A percentile compares a stretch with the other conserved stretches of the same genome.
Evolutionary conservation across 1,140 invertebrate species (phyloP).

Genomic region (Archivesica marissinica): DNA sequence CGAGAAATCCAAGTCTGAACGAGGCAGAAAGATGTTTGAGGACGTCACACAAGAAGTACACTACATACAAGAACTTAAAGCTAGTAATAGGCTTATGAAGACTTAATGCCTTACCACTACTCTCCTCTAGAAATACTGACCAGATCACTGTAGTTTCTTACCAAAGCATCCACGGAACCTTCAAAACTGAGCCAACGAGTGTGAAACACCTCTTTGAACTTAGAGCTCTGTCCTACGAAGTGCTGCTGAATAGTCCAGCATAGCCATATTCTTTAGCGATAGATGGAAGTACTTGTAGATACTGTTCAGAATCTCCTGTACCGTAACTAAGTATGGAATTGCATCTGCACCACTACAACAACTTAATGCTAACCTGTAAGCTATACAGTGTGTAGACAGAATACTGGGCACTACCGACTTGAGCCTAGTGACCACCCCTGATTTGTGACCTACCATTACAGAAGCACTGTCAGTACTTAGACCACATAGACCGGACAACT

Average conservation of each 20-base stretch:
- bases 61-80: constrained; percentile 44
- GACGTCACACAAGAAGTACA: constrained; percentile 26
- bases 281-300: constrained; percentile 51
- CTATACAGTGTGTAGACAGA: constrained; percentile 35
- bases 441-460: constrained; percentile 43
- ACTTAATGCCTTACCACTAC: constrained; percentile 36
- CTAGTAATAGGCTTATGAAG: constrained; percentile 46
- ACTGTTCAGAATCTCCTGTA: constrained; percentile 51
- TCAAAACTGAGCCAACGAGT: constrained; percentile 67
- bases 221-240: background rate
- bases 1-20: constrained; percentile 29
- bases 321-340: constrained; percentile 38
- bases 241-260: constrained; percentile 35
- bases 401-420: background rate
- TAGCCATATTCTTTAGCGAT: constrained; percentile 56
- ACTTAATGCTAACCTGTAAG: constrained; percentile 30
- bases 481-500: constrained; percentile 18
- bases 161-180: constrained; percentile 49
- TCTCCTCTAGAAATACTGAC: constrained; percentile 47
- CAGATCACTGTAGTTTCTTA: constrained; percentile 14
- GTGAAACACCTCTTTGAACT: constrained; percentile 65
- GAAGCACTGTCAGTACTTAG: constrained; percentile 25
- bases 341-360: constrained; percentile 23
- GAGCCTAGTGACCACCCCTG: constrained; percentile 46
- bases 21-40: constrained; percentile 28